These are phyloP conservation scores for Delia radicum DNA, from an alignment of 1,140 invertebrate genomes.

Conservation along the genomic window DNA sequence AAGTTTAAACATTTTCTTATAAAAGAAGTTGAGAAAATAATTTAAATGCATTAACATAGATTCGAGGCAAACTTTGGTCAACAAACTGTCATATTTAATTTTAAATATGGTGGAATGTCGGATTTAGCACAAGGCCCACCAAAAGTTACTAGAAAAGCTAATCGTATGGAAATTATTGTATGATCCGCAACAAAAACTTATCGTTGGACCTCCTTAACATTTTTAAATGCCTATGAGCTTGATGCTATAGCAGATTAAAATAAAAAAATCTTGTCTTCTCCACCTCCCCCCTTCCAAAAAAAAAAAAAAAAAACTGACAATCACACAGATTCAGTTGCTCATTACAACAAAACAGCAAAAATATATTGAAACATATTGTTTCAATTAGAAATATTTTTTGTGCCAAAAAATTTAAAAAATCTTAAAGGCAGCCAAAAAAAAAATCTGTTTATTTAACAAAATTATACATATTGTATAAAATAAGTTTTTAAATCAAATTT, in stretches of 20 bases:
- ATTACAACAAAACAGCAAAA: background rate
- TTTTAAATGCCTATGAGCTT: conserved; percentile 21
- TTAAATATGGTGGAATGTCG: conserved; percentile 71
- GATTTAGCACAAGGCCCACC: conserved; percentile 66
- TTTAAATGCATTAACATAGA: conserved; percentile 60
- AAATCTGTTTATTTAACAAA: background rate
- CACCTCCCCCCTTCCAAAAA: background rate
- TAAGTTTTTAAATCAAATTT: background rate
- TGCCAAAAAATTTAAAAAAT: background rate
- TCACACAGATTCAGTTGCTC: conserved; percentile 11
- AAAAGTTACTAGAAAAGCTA: conserved; percentile 72
- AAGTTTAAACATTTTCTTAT: too few species aligned
- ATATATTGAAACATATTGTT: conserved; percentile 12
- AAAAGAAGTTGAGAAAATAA: too few species aligned
- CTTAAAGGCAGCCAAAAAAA: background rate
- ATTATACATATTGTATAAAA: conserved; percentile 18
- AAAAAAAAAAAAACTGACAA: conserved; percentile 18
- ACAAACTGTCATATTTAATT: conserved; percentile 74
- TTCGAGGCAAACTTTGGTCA: conserved; percentile 82
- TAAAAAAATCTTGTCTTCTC: background rate
- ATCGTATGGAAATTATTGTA: conserved; percentile 78
- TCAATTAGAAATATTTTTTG: background rate
- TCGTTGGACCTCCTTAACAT: conserved; percentile 24
- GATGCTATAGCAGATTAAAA: background rate
- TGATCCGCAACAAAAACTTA: conserved; percentile 55